Percentiles rank a stretch among this genome's conserved stretches.
These are phyloP conservation scores for Oxystoma pomonae DNA, from an alignment of 2,888 invertebrate genomes.

Conservation along the genomic window DNA sequence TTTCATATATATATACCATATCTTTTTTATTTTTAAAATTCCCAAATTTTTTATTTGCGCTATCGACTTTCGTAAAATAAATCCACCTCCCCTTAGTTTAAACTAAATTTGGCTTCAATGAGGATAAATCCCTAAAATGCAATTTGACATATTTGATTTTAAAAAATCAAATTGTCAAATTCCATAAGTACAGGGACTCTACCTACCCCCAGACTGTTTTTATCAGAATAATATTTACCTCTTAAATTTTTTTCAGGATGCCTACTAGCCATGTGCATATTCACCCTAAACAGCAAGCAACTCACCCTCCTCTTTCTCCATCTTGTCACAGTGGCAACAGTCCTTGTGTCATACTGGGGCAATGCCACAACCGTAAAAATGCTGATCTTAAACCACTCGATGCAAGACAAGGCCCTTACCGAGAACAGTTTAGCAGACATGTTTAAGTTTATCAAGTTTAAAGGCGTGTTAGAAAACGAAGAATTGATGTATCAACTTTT, in stretches of 20 bases:
- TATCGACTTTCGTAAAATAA: too few relatives aligned
- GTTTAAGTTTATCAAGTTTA: neutral
- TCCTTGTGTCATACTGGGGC: neutral
- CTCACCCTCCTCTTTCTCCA: neutral
- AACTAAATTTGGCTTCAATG: too few relatives aligned
- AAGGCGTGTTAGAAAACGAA: neutral
- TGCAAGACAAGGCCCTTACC: neutral
- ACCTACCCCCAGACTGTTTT: too few relatives aligned
- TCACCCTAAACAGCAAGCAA: neutral
- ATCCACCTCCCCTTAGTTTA: too few relatives aligned
- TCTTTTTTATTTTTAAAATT: too few relatives aligned
- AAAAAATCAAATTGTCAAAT: too few relatives aligned
- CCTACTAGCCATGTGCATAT: constrained; percentile 1
- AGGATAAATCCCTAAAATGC: too few relatives aligned
- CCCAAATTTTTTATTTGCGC: too few relatives aligned
- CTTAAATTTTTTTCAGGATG: too few relatives aligned
- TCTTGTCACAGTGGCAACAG: neutral
- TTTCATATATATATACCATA: too few relatives aligned
- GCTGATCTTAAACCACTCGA: neutral
- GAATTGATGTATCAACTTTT: neutral
- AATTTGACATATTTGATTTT: too few relatives aligned
- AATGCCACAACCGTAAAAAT: neutral
- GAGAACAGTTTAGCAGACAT: neutral
- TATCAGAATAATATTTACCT: neutral
- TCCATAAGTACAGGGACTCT: too few relatives aligned